These are phyloP conservation scores for Oligia latruncula DNA, from an alignment of 2,888 invertebrate genomes.

Conservation along the genomic window DNA sequence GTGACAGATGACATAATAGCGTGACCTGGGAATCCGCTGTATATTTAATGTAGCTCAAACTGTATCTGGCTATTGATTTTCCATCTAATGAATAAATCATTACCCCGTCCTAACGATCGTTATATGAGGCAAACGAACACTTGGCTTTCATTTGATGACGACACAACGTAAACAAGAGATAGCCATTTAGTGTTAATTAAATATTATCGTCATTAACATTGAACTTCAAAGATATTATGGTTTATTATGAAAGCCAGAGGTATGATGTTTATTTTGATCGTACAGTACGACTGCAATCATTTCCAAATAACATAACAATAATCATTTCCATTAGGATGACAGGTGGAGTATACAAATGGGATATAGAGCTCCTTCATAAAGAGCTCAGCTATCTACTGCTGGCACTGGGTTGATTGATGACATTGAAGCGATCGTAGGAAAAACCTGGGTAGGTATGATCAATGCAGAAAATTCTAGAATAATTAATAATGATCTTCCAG, in stretches of 20 bases:
- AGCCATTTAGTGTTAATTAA: slow-evolving; percentile 31
- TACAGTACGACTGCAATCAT: neutral
- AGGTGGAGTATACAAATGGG: neutral
- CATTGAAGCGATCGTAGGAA: neutral
- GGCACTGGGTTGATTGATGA: neutral
- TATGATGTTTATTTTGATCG: neutral
- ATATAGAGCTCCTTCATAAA: neutral
- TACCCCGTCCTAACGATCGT: neutral
- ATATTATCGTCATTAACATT: slow-evolving; percentile 52
- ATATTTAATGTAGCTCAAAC: slow-evolving; percentile 36
- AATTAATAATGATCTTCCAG: neutral
- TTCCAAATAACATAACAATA: neutral
- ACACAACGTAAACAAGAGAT: slow-evolving; percentile 40
- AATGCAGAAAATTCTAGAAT: neutral
- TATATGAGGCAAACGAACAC: neutral
- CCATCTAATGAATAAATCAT: slow-evolving; percentile 40
- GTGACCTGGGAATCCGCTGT: slow-evolving; percentile 5
- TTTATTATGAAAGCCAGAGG: slow-evolving; percentile 5
- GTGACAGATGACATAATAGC: slow-evolving; percentile 15
- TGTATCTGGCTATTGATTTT: slow-evolving; percentile 30
- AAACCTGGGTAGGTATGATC: neutral
- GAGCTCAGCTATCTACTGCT: neutral
- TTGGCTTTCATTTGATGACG: slow-evolving; percentile 14
- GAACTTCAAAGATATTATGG: slow-evolving; percentile 40
- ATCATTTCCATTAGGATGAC: neutral